Evolutionary conservation across 2,113 vertebrate genomes (phyloP).

Genomic region (Shinisaurus crocodilurus): DNA sequence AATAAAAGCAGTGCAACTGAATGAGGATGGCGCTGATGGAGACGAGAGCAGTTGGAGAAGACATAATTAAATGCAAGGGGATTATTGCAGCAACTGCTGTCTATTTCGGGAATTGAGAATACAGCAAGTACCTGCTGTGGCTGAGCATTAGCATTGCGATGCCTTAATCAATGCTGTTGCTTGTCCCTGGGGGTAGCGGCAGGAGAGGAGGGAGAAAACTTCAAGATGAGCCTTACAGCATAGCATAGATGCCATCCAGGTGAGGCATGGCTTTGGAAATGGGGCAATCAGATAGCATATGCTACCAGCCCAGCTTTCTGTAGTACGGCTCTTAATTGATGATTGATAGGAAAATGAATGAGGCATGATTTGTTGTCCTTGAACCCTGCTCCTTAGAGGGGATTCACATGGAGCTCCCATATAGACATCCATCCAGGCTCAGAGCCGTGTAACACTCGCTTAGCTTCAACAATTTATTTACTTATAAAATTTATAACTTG

Average conservation of each 20-base stretch:
- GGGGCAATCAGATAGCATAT: slow-evolving; percentile 15
- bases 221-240: background rate
- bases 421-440: background rate
- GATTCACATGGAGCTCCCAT: too few species aligned
- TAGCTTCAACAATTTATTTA: background rate
- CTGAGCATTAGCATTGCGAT: slow-evolving; percentile 4
- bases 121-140: fast-evolving
- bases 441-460: background rate
- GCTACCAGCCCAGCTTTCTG: background rate
- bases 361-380: background rate
- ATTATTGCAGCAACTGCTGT: slow-evolving; percentile 13
- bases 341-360: slow-evolving; percentile 4
- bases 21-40: background rate
- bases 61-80: background rate
- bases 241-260: slow-evolving; percentile 17
- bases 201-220: background rate
- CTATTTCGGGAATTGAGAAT: slow-evolving; percentile 13
- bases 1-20: slow-evolving; percentile 20
- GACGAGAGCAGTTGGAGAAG: background rate
- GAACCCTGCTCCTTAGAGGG: background rate
- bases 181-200: background rate
- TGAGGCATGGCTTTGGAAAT: slow-evolving; percentile 13
- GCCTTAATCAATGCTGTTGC: slow-evolving; percentile 29
- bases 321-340: background rate
- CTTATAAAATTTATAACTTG: too few species aligned